phyloP scores from a whole-genome alignment of 1,140 invertebrate species.

The Neodiprion fabricii region DNA sequence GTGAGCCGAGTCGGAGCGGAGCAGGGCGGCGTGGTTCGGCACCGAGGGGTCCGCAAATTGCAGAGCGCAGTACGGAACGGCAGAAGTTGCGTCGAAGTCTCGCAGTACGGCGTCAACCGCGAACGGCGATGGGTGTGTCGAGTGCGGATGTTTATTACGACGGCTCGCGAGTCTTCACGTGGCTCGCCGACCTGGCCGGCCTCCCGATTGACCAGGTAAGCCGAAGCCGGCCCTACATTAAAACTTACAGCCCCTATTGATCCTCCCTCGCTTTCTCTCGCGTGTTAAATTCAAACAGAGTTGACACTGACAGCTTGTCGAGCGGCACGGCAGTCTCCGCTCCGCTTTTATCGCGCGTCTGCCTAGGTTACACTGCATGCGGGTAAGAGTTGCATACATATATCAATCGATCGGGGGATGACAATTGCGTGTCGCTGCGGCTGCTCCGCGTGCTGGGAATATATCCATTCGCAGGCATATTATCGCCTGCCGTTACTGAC shows the following conservation, averaged over 20 bases:
- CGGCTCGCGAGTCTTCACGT: slow-evolving; percentile 66
- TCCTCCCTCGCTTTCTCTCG: slow-evolving; percentile 10
- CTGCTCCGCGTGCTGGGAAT: too few species aligned
- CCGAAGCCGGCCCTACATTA: slow-evolving; percentile 16
- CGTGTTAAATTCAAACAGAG: slow-evolving; percentile 15
- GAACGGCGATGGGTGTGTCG: slow-evolving; percentile 34
- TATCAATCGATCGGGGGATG: too few species aligned
- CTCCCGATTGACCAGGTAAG: slow-evolving; percentile 71
- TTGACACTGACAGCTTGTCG: slow-evolving; percentile 23
- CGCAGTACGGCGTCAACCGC: slow-evolving; percentile 25
- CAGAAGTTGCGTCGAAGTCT: too few species aligned
- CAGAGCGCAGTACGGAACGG: neutral
- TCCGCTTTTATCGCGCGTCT: too few species aligned
- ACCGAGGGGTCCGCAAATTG: neutral
- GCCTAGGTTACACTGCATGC: too few species aligned
- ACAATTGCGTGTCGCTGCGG: too few species aligned
- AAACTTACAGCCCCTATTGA: neutral
- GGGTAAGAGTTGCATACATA: too few species aligned
- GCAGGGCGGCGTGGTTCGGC: neutral
- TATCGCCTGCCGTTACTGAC: too few species aligned
- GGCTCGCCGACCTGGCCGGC: slow-evolving; percentile 65
- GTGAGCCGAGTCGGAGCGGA: neutral
- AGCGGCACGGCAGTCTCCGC: neutral
- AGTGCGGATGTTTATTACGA: slow-evolving; percentile 58
- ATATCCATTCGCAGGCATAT: too few species aligned